phyloP scores from a whole-genome alignment of 2,888 invertebrate species.

The Ochropleura leucogaster region DNA sequence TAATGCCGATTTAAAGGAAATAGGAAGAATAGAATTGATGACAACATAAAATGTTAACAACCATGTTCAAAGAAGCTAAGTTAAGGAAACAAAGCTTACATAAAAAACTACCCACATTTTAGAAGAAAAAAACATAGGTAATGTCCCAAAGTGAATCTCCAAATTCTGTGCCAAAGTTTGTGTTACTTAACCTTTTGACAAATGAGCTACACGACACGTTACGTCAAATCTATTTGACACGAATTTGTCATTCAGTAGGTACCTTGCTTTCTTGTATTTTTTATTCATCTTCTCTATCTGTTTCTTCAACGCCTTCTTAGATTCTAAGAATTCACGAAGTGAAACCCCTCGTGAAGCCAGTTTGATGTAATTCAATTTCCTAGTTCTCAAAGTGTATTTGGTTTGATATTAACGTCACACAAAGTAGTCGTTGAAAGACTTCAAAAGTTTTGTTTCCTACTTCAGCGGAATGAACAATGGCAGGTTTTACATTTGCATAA shows the following conservation, averaged over 20 bases:
- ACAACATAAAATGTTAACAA: background rate
- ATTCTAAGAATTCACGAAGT: constrained; percentile 43
- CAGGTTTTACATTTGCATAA: constrained; percentile 58
- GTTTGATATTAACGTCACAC: constrained; percentile 47
- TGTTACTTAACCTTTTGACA: constrained; percentile 35
- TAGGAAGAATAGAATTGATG: background rate
- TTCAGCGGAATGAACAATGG: constrained; percentile 57
- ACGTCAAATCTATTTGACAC: constrained; percentile 51
- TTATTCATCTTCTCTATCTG: constrained; percentile 50
- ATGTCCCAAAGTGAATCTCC: constrained; percentile 23
- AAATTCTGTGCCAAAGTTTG: constrained; percentile 46
- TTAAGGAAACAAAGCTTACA: constrained; percentile 4
- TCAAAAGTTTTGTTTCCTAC: constrained; percentile 58
- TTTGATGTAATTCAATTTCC: constrained; percentile 45
- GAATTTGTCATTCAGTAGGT: constrained; percentile 51
- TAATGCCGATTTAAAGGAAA: no score
- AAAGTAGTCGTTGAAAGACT: constrained; percentile 52
- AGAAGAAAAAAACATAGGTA: constrained; percentile 23
- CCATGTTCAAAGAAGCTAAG: background rate
- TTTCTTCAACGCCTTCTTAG: constrained; percentile 34
- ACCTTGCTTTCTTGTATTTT: constrained; percentile 55
- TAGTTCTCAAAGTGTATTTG: constrained; percentile 46
- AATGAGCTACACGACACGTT: constrained; percentile 39
- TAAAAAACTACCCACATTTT: constrained; percentile 32
- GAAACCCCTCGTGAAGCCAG: constrained; percentile 15